A percentile compares a stretch with the other conserved stretches of the same genome.
Conservation (phyloP, 2,888 invertebrate species). For the Dicyrtomina minuta region DNA sequence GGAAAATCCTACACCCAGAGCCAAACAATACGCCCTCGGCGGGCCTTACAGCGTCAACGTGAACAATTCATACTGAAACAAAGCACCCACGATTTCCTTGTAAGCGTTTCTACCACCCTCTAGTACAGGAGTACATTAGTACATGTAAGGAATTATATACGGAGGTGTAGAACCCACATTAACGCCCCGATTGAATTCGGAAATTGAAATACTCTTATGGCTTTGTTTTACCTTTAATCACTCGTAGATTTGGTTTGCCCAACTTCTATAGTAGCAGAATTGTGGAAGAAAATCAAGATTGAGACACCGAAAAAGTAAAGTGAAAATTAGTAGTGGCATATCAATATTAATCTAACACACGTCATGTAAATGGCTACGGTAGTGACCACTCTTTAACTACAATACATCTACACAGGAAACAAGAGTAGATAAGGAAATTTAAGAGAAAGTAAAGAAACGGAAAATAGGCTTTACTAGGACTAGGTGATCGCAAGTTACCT, state of each 20-base stretch:
- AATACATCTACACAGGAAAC: not conserved
- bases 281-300: slow-evolving; percentile 14
- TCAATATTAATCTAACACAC: slow-evolving; percentile 1
- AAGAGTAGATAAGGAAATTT: no score
- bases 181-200: not conserved
- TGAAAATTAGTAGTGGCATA: slow-evolving; percentile 6
- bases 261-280: slow-evolving; percentile 21
- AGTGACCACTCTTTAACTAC: not conserved
- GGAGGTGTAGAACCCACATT: not conserved
- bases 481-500: no score
- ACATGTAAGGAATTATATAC: no score
- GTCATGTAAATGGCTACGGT: not conserved
- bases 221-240: slow-evolving; percentile 33
- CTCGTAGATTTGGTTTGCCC: slow-evolving; percentile 31
- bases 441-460: no score
- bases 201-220: not conserved
- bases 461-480: not conserved
- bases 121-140: no score
- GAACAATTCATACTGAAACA: no score
- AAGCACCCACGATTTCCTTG: no score
- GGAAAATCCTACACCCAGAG: no score
- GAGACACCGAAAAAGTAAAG: slow-evolving; percentile 22
- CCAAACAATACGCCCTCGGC: no score
- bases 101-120: no score
- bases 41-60: no score